Percentiles rank a stretch among this genome's conserved stretches.
Conservation (phyloP, 2,113 vertebrate genomes). For the Embiotoca jacksoni region DNA sequence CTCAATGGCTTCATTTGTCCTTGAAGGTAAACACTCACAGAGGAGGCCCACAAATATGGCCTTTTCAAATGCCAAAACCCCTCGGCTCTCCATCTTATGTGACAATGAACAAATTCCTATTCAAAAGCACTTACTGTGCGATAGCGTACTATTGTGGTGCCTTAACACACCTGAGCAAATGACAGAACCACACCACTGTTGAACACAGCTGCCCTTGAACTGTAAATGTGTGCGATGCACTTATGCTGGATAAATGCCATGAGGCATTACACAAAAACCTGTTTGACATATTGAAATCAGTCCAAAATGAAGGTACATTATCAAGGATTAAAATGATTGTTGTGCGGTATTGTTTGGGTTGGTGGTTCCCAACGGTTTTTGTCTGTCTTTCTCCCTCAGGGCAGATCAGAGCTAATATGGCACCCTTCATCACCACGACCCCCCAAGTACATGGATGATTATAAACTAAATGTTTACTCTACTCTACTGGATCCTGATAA, state of each 20-base stretch:
- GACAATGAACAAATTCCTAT: conserved; percentile 83
- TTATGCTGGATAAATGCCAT: conserved; percentile 1
- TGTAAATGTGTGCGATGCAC: conserved; percentile 50
- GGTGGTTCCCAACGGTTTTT: not conserved
- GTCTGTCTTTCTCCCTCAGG: not conserved
- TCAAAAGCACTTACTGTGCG: conserved; percentile 80
- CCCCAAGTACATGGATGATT: not conserved
- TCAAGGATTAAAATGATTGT: conserved; percentile 3
- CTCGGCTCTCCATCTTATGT: conserved; percentile 78
- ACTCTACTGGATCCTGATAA: not conserved
- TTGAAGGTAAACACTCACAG: conserved; percentile 80
- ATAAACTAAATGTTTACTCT: not conserved
- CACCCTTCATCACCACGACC: not conserved
- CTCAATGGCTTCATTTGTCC: conserved; percentile 85
- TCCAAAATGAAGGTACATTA: conserved; percentile 39
- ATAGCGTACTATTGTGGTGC: conserved; percentile 71
- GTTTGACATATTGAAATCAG: conserved; percentile 33
- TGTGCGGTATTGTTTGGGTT: conserved; percentile 3
- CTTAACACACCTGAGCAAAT: conserved; percentile 79
- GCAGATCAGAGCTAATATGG: not conserved
- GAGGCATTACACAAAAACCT: conserved; percentile 15
- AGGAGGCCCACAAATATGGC: conserved; percentile 83
- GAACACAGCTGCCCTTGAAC: conserved; percentile 61
- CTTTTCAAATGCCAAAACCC: conserved; percentile 79
- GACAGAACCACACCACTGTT: conserved; percentile 51